Conservation (phyloP, 1,140 invertebrate species). For the Calosoma granatense region DNA sequence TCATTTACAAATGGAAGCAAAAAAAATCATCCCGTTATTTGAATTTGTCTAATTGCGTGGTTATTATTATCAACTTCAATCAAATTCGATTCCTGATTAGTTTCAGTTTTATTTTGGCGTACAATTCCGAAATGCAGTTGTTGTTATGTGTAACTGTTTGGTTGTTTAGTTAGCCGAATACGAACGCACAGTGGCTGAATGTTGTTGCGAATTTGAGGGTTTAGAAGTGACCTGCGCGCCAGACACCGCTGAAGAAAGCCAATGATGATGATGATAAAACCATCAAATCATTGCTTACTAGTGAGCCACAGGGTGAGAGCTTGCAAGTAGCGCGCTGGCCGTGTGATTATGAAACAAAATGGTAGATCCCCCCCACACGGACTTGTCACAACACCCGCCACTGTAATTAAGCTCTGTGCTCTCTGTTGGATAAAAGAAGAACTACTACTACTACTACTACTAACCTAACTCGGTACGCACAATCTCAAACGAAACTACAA, state of each 20-base stretch:
- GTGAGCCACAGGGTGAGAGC: background rate
- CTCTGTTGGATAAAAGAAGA: constrained; percentile 1
- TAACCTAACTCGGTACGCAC: too few relatives aligned
- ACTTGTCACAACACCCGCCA: background rate
- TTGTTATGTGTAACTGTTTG: background rate
- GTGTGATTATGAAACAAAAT: background rate
- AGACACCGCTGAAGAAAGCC: background rate
- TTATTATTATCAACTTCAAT: too few relatives aligned
- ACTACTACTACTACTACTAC: background rate
- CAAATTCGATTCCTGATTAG: too few relatives aligned
- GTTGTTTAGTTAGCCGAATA: background rate
- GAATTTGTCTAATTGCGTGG: too few relatives aligned
- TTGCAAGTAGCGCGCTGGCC: background rate
- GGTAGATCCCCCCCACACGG: background rate
- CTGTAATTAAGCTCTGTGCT: background rate
- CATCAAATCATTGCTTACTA: background rate
- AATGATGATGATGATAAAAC: background rate
- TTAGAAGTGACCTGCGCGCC: background rate
- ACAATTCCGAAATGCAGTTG: too few relatives aligned
- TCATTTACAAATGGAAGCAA: too few relatives aligned
- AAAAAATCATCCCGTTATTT: too few relatives aligned
- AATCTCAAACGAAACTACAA: too few relatives aligned
- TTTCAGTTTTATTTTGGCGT: too few relatives aligned
- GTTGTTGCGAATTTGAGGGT: constrained; percentile 5
- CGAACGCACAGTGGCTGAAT: constrained; percentile 7